phyloP scores from a whole-genome alignment of 2,797 vertebrate species.

The Coreius guichenoti region DNA sequence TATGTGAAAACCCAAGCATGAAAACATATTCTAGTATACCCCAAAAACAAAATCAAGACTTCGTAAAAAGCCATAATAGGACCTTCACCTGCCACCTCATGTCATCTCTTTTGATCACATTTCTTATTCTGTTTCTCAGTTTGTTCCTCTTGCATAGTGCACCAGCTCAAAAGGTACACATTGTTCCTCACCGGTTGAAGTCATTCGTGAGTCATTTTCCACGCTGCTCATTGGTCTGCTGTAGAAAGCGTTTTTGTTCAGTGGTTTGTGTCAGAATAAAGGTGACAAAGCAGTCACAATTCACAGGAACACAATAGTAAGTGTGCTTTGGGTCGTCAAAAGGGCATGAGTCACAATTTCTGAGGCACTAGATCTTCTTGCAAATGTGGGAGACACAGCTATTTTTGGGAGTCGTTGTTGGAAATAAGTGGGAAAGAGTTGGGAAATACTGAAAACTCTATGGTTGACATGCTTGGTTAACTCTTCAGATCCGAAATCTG shows the following conservation, averaged over 20 bases:
- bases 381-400: not conserved
- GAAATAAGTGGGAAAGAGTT: not conserved
- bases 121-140: not conserved
- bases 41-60: too few relatives aligned
- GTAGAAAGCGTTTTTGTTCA: slow-evolving; percentile 36
- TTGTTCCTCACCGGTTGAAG: slow-evolving; percentile 36
- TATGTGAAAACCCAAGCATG: too few relatives aligned
- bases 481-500: not conserved
- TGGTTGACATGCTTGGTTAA: not conserved
- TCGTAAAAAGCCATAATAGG: too few relatives aligned
- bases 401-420: not conserved
- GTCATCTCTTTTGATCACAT: not conserved
- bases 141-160: slow-evolving; percentile 28
- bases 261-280: slow-evolving; percentile 21
- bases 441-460: not conserved
- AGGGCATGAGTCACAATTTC: slow-evolving; percentile 19
- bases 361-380: not conserved
- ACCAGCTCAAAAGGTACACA: slow-evolving; percentile 21
- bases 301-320: slow-evolving; percentile 14
- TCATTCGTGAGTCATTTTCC: slow-evolving; percentile 49
- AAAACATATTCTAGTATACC: too few relatives aligned
- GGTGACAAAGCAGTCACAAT: slow-evolving; percentile 23
- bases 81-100: not conserved
- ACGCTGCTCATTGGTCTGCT: slow-evolving; percentile 16
- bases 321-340: not conserved